A percentile compares a stretch with the other conserved stretches of the same genome.
These are phyloP conservation scores for Scolopax mira DNA, from an alignment of 2,113 vertebrate species.

Conservation along the genomic window DNA sequence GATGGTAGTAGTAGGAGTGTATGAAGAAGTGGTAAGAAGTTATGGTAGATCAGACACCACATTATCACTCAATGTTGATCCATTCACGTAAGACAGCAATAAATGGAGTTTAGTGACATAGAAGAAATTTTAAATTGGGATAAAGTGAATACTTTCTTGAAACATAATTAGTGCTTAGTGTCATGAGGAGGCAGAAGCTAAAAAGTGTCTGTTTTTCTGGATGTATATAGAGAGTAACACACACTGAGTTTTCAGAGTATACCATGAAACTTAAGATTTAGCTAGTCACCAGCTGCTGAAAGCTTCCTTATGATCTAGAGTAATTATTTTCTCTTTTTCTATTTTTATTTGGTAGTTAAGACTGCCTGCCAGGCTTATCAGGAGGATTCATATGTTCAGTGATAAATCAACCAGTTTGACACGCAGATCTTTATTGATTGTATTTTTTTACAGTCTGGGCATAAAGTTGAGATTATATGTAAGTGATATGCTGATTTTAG, in stretches of 20 bases:
- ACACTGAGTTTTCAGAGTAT: not conserved
- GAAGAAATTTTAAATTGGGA: not conserved
- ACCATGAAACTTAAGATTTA: not conserved
- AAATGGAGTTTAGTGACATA: not conserved
- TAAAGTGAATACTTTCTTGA: not conserved
- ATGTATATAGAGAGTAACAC: not conserved
- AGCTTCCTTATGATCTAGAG: not conserved
- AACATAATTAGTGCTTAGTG: not conserved
- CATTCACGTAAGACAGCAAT: not conserved
- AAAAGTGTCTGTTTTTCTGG: not conserved
- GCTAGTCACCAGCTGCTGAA: not conserved
- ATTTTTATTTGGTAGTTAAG: not conserved
- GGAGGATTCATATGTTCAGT: not conserved
- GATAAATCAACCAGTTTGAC: not conserved
- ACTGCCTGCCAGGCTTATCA: not conserved
- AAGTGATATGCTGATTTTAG: not conserved
- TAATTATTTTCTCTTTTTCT: not conserved
- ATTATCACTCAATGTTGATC: not conserved
- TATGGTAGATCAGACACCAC: not conserved
- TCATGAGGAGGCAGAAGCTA: not conserved
- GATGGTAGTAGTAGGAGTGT: not conserved
- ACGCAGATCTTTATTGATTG: not conserved
- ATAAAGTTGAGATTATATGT: not conserved
- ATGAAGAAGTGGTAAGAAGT: not conserved
- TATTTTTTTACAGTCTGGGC: not conserved